phyloP scores from a whole-genome alignment of 2,113 vertebrate genomes.

The Pimephales promelas region DNA sequence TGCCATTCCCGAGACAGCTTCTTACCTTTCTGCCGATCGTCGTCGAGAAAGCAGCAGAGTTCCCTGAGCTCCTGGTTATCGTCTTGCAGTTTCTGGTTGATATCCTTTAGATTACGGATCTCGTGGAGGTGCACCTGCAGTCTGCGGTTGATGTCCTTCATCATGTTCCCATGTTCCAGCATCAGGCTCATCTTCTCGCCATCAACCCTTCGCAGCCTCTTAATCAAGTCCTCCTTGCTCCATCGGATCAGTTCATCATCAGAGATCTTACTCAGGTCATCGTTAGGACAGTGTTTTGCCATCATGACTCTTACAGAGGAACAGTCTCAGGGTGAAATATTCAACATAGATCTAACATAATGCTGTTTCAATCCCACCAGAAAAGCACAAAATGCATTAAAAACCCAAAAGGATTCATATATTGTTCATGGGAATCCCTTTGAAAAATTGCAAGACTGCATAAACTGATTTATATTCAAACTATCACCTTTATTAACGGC shows the following conservation, averaged over 20 bases:
- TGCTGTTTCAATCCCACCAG: not conserved
- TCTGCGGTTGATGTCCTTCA: constrained; percentile 95
- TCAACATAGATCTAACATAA: constrained; percentile 4
- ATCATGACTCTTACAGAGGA: constrained; percentile 65
- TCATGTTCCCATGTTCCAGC: constrained; percentile 94
- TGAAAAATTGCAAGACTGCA: not conserved
- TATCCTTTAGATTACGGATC: constrained; percentile 93
- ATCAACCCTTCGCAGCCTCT: constrained; percentile 86
- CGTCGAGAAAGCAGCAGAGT: constrained; percentile 95
- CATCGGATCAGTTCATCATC: constrained; percentile 90
- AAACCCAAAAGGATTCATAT: not conserved
- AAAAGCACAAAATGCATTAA: not conserved
- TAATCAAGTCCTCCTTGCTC: constrained; percentile 90
- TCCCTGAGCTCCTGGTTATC: constrained; percentile 96
- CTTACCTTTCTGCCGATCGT: constrained; percentile 94
- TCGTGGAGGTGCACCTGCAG: constrained; percentile 96
- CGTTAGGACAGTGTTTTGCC: constrained; percentile 84
- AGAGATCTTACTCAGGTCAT: constrained; percentile 86
- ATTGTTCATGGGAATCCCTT: not conserved
- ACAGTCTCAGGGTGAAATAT: constrained; percentile 10
- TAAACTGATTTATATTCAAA: not conserved
- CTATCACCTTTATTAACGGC: not conserved
- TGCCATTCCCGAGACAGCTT: constrained; percentile 96
- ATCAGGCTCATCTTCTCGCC: constrained; percentile 91
- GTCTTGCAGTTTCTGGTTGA: constrained; percentile 96